A percentile compares a stretch with the other conserved stretches of the same genome.
Conservation (phyloP, 2,113 vertebrate species). For the Limnothrissa miodon region DNA sequence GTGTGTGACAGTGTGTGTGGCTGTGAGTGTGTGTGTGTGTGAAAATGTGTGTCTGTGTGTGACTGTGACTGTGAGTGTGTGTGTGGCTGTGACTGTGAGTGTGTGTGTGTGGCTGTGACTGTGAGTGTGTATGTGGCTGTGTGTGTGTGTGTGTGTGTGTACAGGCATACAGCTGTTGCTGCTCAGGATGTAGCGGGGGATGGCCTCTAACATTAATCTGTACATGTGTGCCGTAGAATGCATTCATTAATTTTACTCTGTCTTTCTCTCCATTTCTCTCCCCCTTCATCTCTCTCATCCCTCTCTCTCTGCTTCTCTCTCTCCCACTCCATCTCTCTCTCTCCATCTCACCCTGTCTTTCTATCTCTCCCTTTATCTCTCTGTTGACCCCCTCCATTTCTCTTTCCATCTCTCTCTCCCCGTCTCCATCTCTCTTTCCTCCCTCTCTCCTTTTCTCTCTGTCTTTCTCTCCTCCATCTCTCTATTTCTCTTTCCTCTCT, state of each 20-base stretch:
- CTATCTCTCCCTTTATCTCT: constrained; percentile 24
- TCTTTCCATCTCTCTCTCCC: neutral
- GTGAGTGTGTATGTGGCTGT: no score
- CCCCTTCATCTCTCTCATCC: constrained; percentile 14
- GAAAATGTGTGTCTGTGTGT: no score
- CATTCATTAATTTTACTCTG: constrained; percentile 25
- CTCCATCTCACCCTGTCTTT: neutral
- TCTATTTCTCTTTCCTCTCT: neutral
- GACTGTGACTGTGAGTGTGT: no score
- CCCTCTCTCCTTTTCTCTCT: constrained; percentile 38
- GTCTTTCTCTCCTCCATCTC: constrained; percentile 12
- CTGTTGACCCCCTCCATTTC: neutral
- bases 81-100: no score
- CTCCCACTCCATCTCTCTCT: neutral
- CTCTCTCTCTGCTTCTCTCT: neutral
- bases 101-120: no score
- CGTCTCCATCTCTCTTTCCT: neutral
- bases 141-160: no score
- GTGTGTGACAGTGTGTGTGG: no score
- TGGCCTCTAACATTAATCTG: neutral
- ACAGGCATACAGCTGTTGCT: neutral
- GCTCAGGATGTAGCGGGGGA: neutral
- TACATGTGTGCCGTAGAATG: neutral
- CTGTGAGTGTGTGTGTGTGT: no score
- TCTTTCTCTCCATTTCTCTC: neutral